Evolutionary conservation across 2,113 vertebrate species (phyloP), one percentile per base, ranked within the genome.

Genomic region (Austrofundulus limnaeus): DNA sequence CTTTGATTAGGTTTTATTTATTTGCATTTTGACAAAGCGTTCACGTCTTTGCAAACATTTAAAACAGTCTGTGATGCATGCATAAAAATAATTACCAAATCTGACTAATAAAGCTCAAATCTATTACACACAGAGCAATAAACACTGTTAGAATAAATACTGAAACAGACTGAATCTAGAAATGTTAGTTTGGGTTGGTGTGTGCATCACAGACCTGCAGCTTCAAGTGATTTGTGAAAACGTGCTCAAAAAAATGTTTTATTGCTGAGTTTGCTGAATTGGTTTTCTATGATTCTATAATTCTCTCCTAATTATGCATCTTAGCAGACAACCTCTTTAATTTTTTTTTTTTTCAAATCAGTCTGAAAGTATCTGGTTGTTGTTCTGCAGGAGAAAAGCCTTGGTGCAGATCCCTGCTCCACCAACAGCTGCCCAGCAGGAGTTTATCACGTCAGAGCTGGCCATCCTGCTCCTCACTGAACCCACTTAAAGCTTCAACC

Each of bases 361-460:
- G 13, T 31, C 38, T 31, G n/a, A 28, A 52, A 28, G 17, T 28
- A 28, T 49, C 13, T 24, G 20, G 75, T 80, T 64, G 69, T 81
- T 59, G 31, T 53, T 8, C 20, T 43, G 43, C 19, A 2, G 17
- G 24, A 63, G 47, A 63, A 53, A 52, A 56, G 68, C 39, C 43
- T 69, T 21, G 39, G 45, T 61, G 65, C 41, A 56, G 69, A 76
- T 71, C 76, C 25, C 28, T 52, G 43, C 51, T 48, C 31, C 64
- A 8, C 39, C 50, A 21, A 73, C 34, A 72, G 43, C 54, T 21
- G 71, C 48, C 11, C 68, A 61, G 61, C 59, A 31, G 66, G 62
- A 69, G 52, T 77, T 75, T 34, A 69, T 77, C 50, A 28, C 59
- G 65, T 75, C 52, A 76, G 70, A 76, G 66, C 72, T 38, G 63